Evolutionary conservation across 2,888 invertebrate species (phyloP), one percentile per base, ranked within the genome.

Genomic region (Willowsia nigromaculata): DNA sequence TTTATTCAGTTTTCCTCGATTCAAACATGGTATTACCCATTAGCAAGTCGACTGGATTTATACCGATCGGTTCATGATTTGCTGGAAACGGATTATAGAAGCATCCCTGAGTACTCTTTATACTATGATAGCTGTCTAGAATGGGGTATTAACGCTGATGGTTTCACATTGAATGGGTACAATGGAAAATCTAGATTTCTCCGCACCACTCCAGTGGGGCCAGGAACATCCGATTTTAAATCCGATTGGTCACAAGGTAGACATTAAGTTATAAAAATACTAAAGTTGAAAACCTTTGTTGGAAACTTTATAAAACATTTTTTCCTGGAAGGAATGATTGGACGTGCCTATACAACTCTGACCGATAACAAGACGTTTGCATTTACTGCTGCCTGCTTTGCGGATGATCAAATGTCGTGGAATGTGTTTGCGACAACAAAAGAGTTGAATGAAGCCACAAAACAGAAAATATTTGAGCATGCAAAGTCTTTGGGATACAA

Each of bases 401-500:
- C 71, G 5, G 88, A 88, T 18, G 68, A 86, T 40, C 86, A 86
- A 80, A 86, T 86, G 86, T 80, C 86, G 9, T 90, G 90, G 90
- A 80, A 74, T 56, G 87, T 90, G 9, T 85, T 90, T 76, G 65
- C 90, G 33, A 88, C 81, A 6, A 90, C 84, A 43, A 85, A 85
- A 53, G 76, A 71, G 5, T 53, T 90, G n/a, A 74, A 85, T 68
- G 85, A 88, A 22, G 81, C 80, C 25, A 85, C 85, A 40, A 88
- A 88, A 43, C 15, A 85, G 43, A n/a, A 59, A 22, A 81, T 90
- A 40, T 85, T 85, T 71, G 81, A 88, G 0, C 88, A 82, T 62
- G 88, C 82, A n/a, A 74, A 74, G n/a, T 71, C 71, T 13, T 74
- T 82, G 33, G 88, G 88, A 6, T 88, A 82, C 27, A 71, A 88